Percentiles rank a stretch among this genome's conserved stretches.
phyloP scores from a whole-genome alignment of 2,113 vertebrate genomes.

The Mormyrus lacerda region DNA sequence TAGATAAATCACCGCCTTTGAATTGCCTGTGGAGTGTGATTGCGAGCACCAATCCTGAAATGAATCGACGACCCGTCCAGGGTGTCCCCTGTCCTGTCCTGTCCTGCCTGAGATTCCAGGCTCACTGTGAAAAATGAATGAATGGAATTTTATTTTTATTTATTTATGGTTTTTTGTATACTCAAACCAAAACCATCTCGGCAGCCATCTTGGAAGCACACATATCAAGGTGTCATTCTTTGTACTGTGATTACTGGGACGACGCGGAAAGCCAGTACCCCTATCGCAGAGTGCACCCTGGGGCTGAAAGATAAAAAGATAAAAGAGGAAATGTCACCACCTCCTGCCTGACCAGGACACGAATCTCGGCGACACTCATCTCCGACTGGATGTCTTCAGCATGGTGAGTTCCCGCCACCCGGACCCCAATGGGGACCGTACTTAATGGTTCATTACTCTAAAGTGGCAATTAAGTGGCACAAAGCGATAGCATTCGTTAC shows the following conservation, averaged over 20 bases:
- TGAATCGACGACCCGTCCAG: neutral
- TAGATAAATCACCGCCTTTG: neutral
- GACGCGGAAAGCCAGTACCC: constrained; percentile 11
- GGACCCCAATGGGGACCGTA: constrained; percentile 22
- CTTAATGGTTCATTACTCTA: constrained; percentile 38
- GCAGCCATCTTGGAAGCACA: neutral
- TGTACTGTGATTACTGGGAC: constrained; percentile 23
- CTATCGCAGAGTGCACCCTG: constrained; percentile 16
- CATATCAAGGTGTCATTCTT: neutral
- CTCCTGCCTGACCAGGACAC: constrained; percentile 25
- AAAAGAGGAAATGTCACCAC: constrained; percentile 26
- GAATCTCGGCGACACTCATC: constrained; percentile 28
- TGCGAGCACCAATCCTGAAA: neutral
- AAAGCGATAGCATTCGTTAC: constrained; percentile 37
- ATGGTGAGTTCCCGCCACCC: constrained; percentile 23
- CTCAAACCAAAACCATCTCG: neutral
- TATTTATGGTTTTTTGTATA: neutral
- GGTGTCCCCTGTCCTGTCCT: neutral
- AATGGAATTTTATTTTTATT: neutral
- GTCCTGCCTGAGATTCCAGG: neutral
- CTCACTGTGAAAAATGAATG: neutral
- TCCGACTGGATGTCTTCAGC: constrained; percentile 28
- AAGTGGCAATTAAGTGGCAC: constrained; percentile 39
- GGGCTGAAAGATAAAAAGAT: constrained; percentile 18
- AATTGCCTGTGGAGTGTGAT: neutral